Evolutionary conservation across 2,797 vertebrate genomes (phyloP), one percentile per base, ranked within the genome.

Genomic region (Nyctibius grandis): DNA sequence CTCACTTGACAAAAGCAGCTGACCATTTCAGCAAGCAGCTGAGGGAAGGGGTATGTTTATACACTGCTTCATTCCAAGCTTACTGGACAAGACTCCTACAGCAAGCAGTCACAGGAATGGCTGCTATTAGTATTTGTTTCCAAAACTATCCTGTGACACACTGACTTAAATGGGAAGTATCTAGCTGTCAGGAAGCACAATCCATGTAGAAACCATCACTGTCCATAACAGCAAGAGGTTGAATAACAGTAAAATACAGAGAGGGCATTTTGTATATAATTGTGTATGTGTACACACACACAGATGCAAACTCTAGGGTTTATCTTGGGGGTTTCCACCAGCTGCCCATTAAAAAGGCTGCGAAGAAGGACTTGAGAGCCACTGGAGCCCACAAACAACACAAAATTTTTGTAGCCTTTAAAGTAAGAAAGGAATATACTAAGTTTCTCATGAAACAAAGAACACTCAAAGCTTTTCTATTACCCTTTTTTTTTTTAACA

Each of bases 41-140:
- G 4, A 11, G 59, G 54, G 44, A 36, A 53, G 50, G 40, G 31
- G 1, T 2, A 0, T 2, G 3, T 5, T 31, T 26, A 5, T 18
- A 34, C 3, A 1, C 59, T 2, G 8, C 65, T 65, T 81, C 72
- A 21, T 48, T 78, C 47, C n/a, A 7, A 44, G 33, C 36, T 69
- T 40, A 7, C n/a, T 6, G 23, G 50, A 9, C 65, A 76, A 36
- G 68, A 21, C 44, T 15, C 15, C 38, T 38, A 28, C 45, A 75
- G n/a, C 51, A 77, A 28, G 17, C 9, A 15, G 22, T 6, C 90
- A 69, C 59, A 38, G n/a, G n/a, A 40, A 56, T 2, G 12, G 47
- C 81, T 65, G 51, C n/a, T 33, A 38, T 3, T 5, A 34, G 22
- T n/a, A 9, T 44, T 80, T 77, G 9, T 33, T 85, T 64, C 79